These are phyloP conservation scores for Lasius fuliginosus DNA, from an alignment of 2,888 invertebrate species.

Conservation along the genomic window DNA sequence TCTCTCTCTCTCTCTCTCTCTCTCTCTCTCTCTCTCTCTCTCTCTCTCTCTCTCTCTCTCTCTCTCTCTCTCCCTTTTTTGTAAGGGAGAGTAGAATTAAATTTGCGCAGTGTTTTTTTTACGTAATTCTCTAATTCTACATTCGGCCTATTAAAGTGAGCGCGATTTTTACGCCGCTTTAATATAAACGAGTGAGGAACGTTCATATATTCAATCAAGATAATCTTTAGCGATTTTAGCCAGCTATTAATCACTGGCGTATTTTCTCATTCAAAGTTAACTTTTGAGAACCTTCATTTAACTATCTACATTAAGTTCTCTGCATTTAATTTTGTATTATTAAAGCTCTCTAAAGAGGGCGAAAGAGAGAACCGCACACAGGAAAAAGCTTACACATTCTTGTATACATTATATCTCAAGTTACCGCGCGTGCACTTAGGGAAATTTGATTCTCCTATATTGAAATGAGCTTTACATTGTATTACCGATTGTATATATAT, in stretches of 20 bases:
- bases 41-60: not conserved
- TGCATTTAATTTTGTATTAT: constrained; percentile 1
- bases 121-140: not conserved
- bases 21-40: not conserved
- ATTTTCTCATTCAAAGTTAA: constrained; percentile 20
- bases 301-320: not conserved
- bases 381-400: not conserved
- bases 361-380: not conserved
- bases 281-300: constrained; percentile 13
- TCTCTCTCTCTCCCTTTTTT: not conserved
- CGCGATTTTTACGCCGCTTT: not conserved
- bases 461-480: constrained; percentile 20
- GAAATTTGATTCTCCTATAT: constrained; percentile 10
- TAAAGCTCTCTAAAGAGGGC: not conserved
- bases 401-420: constrained; percentile 25
- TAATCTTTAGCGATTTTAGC: not conserved
- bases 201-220: constrained; percentile 7
- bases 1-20: not conserved
- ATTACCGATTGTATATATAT: constrained; percentile 27
- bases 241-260: constrained; percentile 5
- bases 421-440: constrained; percentile 9
- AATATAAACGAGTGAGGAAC: not conserved
- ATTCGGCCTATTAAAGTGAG: not conserved
- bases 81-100: not conserved
- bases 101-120: not conserved